Conservation (phyloP, 2,888 invertebrate species). For the Tipula helvola region DNA sequence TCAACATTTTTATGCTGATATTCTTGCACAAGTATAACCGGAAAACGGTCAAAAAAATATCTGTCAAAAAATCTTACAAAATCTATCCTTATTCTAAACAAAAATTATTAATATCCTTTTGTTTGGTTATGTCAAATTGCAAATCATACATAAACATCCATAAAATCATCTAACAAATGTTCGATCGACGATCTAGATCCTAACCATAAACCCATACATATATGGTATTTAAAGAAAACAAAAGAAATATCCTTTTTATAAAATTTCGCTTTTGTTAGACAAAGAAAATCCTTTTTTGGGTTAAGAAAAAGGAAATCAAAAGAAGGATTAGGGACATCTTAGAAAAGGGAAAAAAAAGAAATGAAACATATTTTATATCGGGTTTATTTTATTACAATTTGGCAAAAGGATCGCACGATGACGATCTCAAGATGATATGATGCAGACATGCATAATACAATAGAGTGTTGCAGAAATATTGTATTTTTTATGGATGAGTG, state of each 20-base stretch:
- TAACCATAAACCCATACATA: background rate
- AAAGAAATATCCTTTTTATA: background rate
- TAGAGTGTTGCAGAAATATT: background rate
- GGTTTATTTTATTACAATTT: background rate
- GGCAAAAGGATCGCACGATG: background rate
- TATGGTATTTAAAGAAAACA: background rate
- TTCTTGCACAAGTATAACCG: background rate
- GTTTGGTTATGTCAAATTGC: background rate
- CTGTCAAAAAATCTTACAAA: background rate
- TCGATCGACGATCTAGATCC: background rate
- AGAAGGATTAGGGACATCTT: slow-evolving; percentile 7
- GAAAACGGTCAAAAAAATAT: background rate
- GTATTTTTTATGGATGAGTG: background rate
- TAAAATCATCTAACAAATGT: background rate
- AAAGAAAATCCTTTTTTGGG: slow-evolving; percentile 6
- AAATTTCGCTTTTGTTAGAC: background rate
- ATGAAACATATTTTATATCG: background rate
- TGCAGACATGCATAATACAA: background rate
- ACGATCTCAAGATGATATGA: background rate
- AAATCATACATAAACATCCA: slow-evolving; percentile 4
- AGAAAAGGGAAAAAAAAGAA: background rate
- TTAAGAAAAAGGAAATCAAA: background rate
- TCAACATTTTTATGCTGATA: background rate
- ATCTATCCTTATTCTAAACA: background rate
- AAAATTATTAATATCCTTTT: background rate